A percentile compares a stretch with the other conserved stretches of the same genome.
Evolutionary conservation across 1,140 invertebrate genomes (phyloP).

Genomic region (Tetranychus cinnabarinus): DNA sequence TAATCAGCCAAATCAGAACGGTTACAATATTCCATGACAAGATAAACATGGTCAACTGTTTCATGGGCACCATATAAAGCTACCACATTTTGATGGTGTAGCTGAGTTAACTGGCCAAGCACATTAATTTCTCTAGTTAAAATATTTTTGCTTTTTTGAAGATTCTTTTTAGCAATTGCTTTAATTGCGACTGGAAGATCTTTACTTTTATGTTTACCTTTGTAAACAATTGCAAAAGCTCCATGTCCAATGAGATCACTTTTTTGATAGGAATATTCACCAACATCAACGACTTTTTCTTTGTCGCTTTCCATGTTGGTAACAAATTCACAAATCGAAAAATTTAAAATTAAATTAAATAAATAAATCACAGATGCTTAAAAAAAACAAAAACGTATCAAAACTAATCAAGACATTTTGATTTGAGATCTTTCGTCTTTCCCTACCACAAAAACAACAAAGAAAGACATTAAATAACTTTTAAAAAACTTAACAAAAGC

Average conservation of each 20-base stretch:
- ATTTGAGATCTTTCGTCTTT: too few relatives aligned
- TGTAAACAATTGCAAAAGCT: constrained; percentile 96
- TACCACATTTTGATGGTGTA: constrained; percentile 96
- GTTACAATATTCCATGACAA: constrained; percentile 98
- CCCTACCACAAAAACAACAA: too few relatives aligned
- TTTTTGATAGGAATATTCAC: constrained; percentile 86
- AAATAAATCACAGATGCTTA: too few relatives aligned
- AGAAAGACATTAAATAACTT: too few relatives aligned
- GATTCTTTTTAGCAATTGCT: constrained; percentile 89
- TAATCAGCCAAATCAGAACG: constrained; percentile 96
- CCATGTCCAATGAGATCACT: constrained; percentile 95
- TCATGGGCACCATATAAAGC: constrained; percentile 90
- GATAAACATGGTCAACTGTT: constrained; percentile 70
- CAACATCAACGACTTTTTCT: constrained; percentile 28
- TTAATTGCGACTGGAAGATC: constrained; percentile 82
- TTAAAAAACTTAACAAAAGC: too few relatives aligned
- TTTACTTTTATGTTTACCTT: constrained; percentile 71
- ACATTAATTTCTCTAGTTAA: constrained; percentile 97
- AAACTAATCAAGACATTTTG: too few relatives aligned
- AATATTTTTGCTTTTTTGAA: constrained; percentile 86
- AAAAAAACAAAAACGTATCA: too few relatives aligned
- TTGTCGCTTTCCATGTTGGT: not conserved
- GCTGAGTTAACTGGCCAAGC: constrained; percentile 78
- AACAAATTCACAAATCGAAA: too few relatives aligned
- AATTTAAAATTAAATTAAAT: too few relatives aligned